Base-by-base conservation (phyloP, 1,140 invertebrate species). In the Aricia agestis region DNA sequence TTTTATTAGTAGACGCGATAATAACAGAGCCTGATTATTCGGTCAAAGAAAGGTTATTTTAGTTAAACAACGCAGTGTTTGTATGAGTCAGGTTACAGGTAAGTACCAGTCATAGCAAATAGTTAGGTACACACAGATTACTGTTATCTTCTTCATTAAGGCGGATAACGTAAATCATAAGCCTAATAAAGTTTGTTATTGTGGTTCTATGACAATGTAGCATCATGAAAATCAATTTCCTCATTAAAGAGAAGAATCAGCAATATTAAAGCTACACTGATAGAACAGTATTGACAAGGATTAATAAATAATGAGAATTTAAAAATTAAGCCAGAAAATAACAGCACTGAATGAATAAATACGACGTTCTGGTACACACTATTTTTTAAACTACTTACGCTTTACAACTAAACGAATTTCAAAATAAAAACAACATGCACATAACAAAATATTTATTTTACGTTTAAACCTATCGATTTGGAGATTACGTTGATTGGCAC, bases 401-500 rank as follows among this genome's bases (percentile, higher is more conserved):
- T 52, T 52, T 52, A 52, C 11, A 15, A 52, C 45, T 13, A 13
- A 52, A 52, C 45, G 11, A 52, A 52, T 15, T 13, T 13, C 45
- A 2, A 18, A 67, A 52, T 36, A 67, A 41, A 67, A 67, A 67
- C 36, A 67, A 17, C 36, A 18, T 9, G 10, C 59, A 63, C 59
- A 63, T 19, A 63, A 19, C 59, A 63, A 19, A 63, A 63, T 52
- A 52, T 52, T 19, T 63, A 63, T 63, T 18, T 10, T 19, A 25
- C 18, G 25, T 11, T 19, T 25, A 63, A 63, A 63, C 9, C 59
- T 63, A 19, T 19, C 18, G 18, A 25, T 25, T 18, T 63, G 19
- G 59, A 63, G 59, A 63, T 63, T 63, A 19, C 59, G 59, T 63
- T 63, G n/a, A 59, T 59, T 59, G 59, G 59, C 59, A 63, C 59